Evolutionary conservation across 2,113 vertebrate species (phyloP).

Genomic region (Pterocles orientalis): DNA sequence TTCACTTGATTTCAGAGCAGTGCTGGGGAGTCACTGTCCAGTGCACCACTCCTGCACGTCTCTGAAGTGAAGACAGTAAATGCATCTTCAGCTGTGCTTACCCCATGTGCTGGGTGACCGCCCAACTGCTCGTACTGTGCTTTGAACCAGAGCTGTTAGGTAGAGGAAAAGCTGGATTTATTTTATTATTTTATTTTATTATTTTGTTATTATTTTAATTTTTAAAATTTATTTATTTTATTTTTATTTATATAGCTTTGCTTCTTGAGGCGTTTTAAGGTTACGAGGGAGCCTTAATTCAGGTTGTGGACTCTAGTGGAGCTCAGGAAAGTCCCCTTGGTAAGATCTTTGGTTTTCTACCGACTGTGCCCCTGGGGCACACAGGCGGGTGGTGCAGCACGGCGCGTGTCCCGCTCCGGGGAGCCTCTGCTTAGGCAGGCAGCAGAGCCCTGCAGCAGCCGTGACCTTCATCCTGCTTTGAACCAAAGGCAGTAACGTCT

Average conservation of each 20-base stretch:
- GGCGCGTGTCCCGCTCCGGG: not conserved
- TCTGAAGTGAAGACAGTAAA: fast-evolving
- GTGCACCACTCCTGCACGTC: fast-evolving
- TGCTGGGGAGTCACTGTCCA: fast-evolving
- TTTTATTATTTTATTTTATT: not conserved
- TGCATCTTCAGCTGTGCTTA: not conserved
- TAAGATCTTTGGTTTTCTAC: too few relatives aligned
- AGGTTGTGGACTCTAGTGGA: too few relatives aligned
- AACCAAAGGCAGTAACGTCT: not conserved
- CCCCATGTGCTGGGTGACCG: not conserved
- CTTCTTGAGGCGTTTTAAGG: too few relatives aligned
- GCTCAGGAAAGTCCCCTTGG: too few relatives aligned
- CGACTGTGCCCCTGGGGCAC: too few relatives aligned
- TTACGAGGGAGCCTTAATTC: too few relatives aligned
- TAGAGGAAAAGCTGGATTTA: not conserved
- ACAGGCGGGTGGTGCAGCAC: too few relatives aligned
- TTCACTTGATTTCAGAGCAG: not conserved
- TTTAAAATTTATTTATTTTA: too few relatives aligned
- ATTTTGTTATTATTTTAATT: too few relatives aligned
- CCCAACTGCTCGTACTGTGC: fast-evolving
- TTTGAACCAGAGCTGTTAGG: not conserved
- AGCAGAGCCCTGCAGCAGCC: not conserved
- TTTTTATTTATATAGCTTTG: too few relatives aligned
- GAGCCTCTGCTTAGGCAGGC: not conserved
- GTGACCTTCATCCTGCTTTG: not conserved